These are phyloP conservation scores for Eupelmus urozonus DNA, from an alignment of 2,888 invertebrate species.

Conservation along the genomic window DNA sequence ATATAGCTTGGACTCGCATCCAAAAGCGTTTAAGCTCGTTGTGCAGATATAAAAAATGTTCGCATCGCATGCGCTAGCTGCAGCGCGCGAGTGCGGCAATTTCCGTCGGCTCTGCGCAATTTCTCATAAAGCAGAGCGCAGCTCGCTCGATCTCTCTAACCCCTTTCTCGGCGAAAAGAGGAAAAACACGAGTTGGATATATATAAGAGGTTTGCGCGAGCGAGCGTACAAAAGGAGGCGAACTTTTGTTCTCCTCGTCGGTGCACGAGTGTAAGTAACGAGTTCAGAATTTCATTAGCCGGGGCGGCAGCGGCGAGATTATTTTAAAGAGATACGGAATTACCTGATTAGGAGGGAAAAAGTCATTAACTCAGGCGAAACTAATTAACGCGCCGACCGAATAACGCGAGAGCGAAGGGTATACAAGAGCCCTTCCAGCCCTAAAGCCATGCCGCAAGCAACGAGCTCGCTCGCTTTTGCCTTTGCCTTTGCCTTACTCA, in stretches of 20 bases:
- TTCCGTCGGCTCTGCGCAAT: conserved; percentile 52
- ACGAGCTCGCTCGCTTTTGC: conserved; percentile 44
- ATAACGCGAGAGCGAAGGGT: too few relatives aligned
- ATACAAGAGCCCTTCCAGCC: too few relatives aligned
- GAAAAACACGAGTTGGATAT: conserved; percentile 39
- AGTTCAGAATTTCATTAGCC: conserved; percentile 78
- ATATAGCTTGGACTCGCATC: too few relatives aligned
- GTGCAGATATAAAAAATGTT: conserved; percentile 32
- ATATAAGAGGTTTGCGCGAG: background rate
- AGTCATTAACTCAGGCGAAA: conserved; percentile 78
- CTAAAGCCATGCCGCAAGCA: too few relatives aligned
- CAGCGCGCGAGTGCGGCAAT: too few relatives aligned
- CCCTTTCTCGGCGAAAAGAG: conserved; percentile 22
- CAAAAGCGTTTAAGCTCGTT: too few relatives aligned
- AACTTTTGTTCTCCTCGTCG: conserved; percentile 55
- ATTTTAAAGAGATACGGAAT: conserved; percentile 78
- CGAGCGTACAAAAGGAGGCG: conserved; percentile 13
- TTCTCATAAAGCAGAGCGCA: conserved; percentile 42
- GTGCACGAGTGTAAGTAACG: conserved; percentile 75
- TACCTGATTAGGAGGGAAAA: conserved; percentile 78
- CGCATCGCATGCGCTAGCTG: conserved; percentile 58
- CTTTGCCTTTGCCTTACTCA: background rate
- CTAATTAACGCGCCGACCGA: conserved; percentile 78
- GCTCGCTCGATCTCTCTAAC: background rate
- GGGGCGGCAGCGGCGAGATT: conserved; percentile 75